Evolutionary conservation across 1,140 invertebrate genomes (phyloP), one percentile per base, ranked within the genome.

Genomic region (Apis dorsata): DNA sequence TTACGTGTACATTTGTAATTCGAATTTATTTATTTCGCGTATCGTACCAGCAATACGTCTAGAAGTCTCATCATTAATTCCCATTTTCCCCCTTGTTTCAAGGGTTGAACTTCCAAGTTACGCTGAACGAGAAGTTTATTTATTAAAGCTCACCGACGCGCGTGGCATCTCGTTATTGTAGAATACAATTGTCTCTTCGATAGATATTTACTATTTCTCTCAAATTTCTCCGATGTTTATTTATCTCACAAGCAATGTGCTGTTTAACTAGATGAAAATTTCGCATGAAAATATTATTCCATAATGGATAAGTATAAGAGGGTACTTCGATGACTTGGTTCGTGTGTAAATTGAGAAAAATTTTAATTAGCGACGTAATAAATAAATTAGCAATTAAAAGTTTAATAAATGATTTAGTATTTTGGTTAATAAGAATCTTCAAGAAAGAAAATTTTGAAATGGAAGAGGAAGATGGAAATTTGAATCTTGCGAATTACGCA

Each of bases 31-130:
- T 57, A 28, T 24, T 62, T 57, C 59, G 5, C 17, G 34, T 59
- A 24, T 55, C n/a, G n/a, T 24, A 15, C 44, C 0, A 11, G 34
- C 49, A 34, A 69, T 55, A 5, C n/a, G 44, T 65, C 49, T 49
- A 55, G 12, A 44, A 5, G 34, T 44, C 12, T 78, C 51, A 9
- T 86, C 81, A 83, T 86, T 86, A 82, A 86, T 86, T 86, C 63
- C 62, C 62, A 63, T 4, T 86, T 59, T 57, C 62, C 55, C 1
- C 69, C 10, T 12, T 1, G 55, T 73, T 63, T 8, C 19, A 8
- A 24, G 5, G 24, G 2, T 3, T 13, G 17, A 65, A 19, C 24
- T n/a, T 68, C 21, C 24, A 51, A 17, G 13, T 57, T 55, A 10
- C 34, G 1, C 8, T 19, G 44, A 62, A 62, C n/a, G 57, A 62